Conservation (phyloP, 1,140 invertebrate genomes). For the Drosophila quadrilineata region DNA sequence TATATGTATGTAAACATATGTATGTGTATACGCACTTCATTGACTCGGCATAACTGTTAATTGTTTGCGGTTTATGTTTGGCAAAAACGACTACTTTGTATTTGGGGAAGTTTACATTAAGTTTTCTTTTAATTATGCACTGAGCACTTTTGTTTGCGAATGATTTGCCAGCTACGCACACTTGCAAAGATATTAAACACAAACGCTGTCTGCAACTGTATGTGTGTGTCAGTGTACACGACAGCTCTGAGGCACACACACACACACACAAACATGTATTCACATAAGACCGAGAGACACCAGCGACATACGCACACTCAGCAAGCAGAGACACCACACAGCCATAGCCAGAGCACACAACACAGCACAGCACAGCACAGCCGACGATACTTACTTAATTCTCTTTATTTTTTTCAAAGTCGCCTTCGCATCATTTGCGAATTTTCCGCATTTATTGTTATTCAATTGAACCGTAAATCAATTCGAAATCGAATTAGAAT, state of each 20-base stretch:
- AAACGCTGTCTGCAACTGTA: too few relatives aligned
- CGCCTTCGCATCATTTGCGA: slow-evolving; percentile 66
- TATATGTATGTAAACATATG: not conserved
- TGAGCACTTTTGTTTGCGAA: slow-evolving; percentile 41
- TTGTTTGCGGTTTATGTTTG: not conserved
- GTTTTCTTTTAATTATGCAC: slow-evolving; percentile 36
- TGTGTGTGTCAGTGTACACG: slow-evolving; percentile 23
- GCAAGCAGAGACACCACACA: slow-evolving; percentile 33
- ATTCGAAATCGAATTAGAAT: slow-evolving; percentile 24
- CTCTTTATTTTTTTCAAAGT: slow-evolving; percentile 54
- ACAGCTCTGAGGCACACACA: slow-evolving; percentile 26
- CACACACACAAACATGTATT: slow-evolving; percentile 11
- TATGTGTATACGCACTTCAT: not conserved
- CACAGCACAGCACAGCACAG: too few relatives aligned
- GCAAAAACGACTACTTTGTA: not conserved
- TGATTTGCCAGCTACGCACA: slow-evolving; percentile 40
- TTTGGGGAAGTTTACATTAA: slow-evolving; percentile 11
- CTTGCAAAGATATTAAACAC: slow-evolving; percentile 22
- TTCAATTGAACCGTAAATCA: slow-evolving; percentile 43
- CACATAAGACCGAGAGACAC: slow-evolving; percentile 17
- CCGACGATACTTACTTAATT: slow-evolving; percentile 70
- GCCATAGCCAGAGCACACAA: too few relatives aligned
- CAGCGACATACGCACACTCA: slow-evolving; percentile 22
- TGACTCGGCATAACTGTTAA: not conserved
- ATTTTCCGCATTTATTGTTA: slow-evolving; percentile 69